Base-by-base conservation (phyloP, 2,888 invertebrate species). In the Cantharis rufa region DNA sequence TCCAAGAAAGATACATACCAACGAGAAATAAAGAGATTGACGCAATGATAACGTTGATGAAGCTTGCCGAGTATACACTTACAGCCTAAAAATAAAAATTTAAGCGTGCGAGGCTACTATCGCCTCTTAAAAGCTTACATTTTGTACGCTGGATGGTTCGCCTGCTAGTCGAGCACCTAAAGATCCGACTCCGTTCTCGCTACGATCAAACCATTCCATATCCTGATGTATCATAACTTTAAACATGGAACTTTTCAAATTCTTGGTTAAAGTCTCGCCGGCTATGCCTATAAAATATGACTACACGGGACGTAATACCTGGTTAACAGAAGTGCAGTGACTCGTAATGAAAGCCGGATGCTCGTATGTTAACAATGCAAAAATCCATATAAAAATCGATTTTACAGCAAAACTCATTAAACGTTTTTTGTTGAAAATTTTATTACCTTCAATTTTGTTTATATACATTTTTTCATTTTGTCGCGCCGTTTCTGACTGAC, bases 91-190 rank as follows among this genome's bases (percentile, higher is more conserved):
- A 32, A 11, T 13, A 4, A 24, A 21, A 24, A 9, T 7, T 24
- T 1, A 24, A 24, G 24, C 7, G 9, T 24, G 24, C 24, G 24
- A 24, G 24, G 9, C 9, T 24, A 1, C 24, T 24, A 9, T 9
- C 9, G 24, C 7, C 7, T 24, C 9, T 24, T 5, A 1, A 1
- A 21, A 4, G 0, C 11, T 28, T 3, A 94, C 94, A 95, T 95
- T 95, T 89, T 95, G 95, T 0, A 95, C 93, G 72, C 92, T 91
- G 0, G 95, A 92, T 1, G 95, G 94, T 88, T 95, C 95, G 0
- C 93, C 92, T 0, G 95, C 93, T 5, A 96, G 89, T 75, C 92
- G 90, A 1, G 94, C 92, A 83, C 94, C 94, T 0, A 95, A 88
- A 2, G 94, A 92, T 1, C 95, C 95, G 0, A 93, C 93, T 1